phyloP scores from a whole-genome alignment of 1,140 invertebrate species.

The Centruroides sculpturatus region DNA sequence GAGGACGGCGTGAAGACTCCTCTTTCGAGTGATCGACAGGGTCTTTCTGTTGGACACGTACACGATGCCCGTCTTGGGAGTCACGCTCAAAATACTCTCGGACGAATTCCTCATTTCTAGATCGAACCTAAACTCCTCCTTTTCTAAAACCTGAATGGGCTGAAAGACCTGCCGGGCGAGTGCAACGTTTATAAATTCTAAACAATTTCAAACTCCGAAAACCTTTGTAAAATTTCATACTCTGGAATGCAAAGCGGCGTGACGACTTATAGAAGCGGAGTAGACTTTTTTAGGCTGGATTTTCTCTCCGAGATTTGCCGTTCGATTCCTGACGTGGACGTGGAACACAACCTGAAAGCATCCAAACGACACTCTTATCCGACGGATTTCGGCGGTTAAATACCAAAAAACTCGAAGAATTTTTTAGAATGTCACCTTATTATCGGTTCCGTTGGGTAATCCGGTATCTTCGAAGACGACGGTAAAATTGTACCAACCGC shows the following conservation, averaged over 20 bases:
- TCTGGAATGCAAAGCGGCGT: background rate
- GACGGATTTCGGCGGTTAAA: no score
- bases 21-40: no score
- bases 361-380: background rate
- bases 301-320: background rate
- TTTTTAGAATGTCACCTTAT: background rate
- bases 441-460: background rate
- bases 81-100: no score
- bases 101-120: no score
- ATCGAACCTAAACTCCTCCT: no score
- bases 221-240: background rate
- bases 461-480: conserved; percentile 2
- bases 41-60: no score
- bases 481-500: background rate
- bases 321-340: conserved; percentile 2
- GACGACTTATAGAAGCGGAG: background rate
- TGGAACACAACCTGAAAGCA: background rate
- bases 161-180: background rate
- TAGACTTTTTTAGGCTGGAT: background rate
- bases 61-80: no score
- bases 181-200: no score
- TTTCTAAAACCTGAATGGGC: background rate
- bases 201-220: no score
- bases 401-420: no score
- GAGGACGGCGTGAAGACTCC: no score